Evolutionary conservation across 2,888 invertebrate species (phyloP).

Genomic region (Argyra leucocephala): DNA sequence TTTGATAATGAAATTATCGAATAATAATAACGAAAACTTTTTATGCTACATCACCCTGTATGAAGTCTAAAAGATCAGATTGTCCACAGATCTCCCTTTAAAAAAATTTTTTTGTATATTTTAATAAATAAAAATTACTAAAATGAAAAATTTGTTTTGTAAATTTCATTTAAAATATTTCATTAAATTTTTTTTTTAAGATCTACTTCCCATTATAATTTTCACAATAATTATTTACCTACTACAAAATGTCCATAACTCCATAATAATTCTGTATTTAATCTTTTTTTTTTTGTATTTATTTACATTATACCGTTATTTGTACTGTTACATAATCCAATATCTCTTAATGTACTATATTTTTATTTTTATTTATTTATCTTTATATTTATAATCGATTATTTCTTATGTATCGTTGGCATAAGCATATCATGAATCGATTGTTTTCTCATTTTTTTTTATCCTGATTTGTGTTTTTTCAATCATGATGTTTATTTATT

Average conservation of each 20-base stretch:
- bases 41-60: too few species aligned
- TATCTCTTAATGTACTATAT: not conserved
- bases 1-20: too few species aligned
- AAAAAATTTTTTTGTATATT: too few species aligned
- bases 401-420: not conserved
- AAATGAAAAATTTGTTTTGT: too few species aligned
- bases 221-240: too few species aligned
- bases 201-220: too few species aligned
- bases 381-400: not conserved
- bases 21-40: too few species aligned
- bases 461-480: constrained; percentile 5
- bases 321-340: constrained; percentile 3
- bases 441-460: not conserved
- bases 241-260: not conserved
- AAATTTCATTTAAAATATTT: too few species aligned
- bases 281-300: not conserved
- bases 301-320: constrained; percentile 2
- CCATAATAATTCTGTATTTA: not conserved
- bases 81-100: too few species aligned
- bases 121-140: too few species aligned
- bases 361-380: not conserved
- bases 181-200: too few species aligned
- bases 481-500: constrained; percentile 6
- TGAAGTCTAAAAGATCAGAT: too few species aligned
- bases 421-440: not conserved